These are phyloP conservation scores for Trichechus manatus DNA, from an alignment of 2,113 vertebrate genomes.

Conservation along the genomic window DNA sequence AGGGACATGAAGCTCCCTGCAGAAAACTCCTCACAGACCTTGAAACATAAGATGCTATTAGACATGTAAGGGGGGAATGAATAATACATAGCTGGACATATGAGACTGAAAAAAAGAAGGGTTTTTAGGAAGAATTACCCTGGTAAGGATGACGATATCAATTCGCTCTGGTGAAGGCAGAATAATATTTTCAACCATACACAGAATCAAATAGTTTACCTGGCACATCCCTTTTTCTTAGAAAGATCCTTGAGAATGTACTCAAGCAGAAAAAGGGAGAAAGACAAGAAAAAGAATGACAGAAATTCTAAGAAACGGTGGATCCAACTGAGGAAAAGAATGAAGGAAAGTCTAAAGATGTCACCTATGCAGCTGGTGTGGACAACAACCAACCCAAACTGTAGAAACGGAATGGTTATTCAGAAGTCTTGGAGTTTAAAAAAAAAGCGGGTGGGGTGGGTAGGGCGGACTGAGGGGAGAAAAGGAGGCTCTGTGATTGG, in stretches of 20 bases:
- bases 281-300: background rate
- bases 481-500: background rate
- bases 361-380: background rate
- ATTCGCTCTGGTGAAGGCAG: background rate
- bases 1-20: background rate
- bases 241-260: conserved; percentile 22
- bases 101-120: background rate
- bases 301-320: background rate
- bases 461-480: too few relatives aligned
- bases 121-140: conserved; percentile 3
- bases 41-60: background rate
- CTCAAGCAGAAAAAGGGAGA: background rate
- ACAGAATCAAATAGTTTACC: background rate
- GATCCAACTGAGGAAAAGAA: background rate
- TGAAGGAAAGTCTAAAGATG: background rate
- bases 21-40: background rate
- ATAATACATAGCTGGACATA: background rate
- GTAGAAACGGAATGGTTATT: background rate
- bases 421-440: background rate
- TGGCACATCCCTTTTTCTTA: background rate
- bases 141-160: background rate
- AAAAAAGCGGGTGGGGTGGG: background rate
- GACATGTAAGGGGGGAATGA: background rate
- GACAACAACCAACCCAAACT: background rate
- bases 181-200: background rate